These are phyloP conservation scores for Eudorcas thomsonii DNA, from an alignment of 2,113 vertebrate genomes.

Conservation along the genomic window DNA sequence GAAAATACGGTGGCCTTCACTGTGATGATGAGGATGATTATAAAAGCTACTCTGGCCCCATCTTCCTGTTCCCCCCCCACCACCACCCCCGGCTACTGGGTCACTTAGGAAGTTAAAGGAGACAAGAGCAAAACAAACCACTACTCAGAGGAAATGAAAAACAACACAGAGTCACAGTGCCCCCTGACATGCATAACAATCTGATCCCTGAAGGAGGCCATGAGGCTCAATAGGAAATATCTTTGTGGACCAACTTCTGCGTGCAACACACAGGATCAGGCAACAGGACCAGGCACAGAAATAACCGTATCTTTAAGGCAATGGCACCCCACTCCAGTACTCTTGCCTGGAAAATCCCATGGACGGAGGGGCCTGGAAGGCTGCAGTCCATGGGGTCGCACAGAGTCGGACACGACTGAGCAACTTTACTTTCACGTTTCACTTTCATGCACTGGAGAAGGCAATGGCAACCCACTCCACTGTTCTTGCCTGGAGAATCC, in stretches of 20 bases:
- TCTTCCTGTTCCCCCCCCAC: not conserved
- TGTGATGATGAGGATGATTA: not conserved
- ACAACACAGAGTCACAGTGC: not conserved
- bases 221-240: not conserved
- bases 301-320: not conserved
- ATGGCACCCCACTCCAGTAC: no score
- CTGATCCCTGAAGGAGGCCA: not conserved
- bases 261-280: not conserved
- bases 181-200: rapidly evolving
- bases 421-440: no score
- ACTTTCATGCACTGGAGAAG: no score
- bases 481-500: no score
- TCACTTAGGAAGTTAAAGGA: not conserved
- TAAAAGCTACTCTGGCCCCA: not conserved
- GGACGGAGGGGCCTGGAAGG: no score
- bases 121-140: not conserved
- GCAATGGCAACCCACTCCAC: no score
- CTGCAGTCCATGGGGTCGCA: no score
- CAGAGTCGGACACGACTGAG: no score
- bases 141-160: not conserved
- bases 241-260: not conserved
- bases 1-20: not conserved
- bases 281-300: not conserved
- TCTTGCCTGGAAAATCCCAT: no score
- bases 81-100: not conserved